phyloP scores from a whole-genome alignment of 2,888 invertebrate genomes.

The Hypsopygia costalis region DNA sequence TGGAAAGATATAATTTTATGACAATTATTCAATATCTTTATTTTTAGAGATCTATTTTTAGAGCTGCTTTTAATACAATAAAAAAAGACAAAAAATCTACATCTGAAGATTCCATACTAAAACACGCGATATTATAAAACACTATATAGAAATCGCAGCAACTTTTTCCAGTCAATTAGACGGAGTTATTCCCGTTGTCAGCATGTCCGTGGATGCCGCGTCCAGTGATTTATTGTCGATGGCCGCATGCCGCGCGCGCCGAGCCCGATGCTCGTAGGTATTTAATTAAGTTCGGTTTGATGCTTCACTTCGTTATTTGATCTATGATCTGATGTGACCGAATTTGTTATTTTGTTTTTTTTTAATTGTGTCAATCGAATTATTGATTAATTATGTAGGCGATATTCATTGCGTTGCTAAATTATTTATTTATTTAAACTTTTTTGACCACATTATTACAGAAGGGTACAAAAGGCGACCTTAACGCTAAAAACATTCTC shows the following conservation, averaged over 20 bases:
- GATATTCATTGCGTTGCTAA: no score
- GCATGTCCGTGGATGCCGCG: constrained; percentile 25
- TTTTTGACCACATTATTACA: no score
- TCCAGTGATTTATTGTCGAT: constrained; percentile 41
- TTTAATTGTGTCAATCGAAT: background rate
- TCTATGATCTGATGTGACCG: constrained; percentile 7
- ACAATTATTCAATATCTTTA: no score
- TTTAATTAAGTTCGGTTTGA: constrained; percentile 20
- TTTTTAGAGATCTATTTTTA: no score
- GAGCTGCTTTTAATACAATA: no score
- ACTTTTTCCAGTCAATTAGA: constrained; percentile 15
- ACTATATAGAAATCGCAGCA: constrained; percentile 7
- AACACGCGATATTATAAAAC: constrained; percentile 1
- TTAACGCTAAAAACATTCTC: no score
- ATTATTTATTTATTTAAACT: no score
- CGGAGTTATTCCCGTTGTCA: constrained; percentile 30
- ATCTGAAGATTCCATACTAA: background rate
- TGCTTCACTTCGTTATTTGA: constrained; percentile 10
- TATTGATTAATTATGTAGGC: no score
- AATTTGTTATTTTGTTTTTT: constrained; percentile 6
- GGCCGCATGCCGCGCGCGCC: constrained; percentile 35
- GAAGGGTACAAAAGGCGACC: no score
- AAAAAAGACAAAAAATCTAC: background rate
- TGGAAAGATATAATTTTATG: no score
- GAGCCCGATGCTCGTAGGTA: constrained; percentile 18